These are phyloP conservation scores for Octonoba sinensis DNA, from an alignment of 2,888 invertebrate genomes.

Conservation along the genomic window DNA sequence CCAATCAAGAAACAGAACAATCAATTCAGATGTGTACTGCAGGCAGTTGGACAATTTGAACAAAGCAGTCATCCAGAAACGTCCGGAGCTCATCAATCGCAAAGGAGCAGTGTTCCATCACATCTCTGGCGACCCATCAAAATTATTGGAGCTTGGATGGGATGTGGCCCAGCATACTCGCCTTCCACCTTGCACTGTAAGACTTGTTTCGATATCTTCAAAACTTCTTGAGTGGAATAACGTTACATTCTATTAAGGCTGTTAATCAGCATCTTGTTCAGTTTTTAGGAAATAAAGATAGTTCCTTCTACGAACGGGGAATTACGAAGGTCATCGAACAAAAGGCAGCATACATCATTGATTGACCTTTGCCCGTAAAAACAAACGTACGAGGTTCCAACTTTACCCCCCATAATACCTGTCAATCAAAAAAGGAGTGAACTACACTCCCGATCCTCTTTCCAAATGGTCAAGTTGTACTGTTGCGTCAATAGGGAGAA, in stretches of 20 bases:
- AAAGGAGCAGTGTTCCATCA: too few relatives aligned
- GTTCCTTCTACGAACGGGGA: neutral
- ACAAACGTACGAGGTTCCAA: too few relatives aligned
- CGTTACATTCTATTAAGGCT: neutral
- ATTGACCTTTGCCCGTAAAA: too few relatives aligned
- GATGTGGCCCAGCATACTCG: neutral
- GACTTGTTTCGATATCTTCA: neutral
- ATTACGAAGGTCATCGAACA: neutral
- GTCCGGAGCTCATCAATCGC: too few relatives aligned
- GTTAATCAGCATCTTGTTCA: neutral
- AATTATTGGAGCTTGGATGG: neutral
- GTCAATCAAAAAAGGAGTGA: too few relatives aligned
- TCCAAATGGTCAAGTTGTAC: too few relatives aligned
- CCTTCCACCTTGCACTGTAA: neutral
- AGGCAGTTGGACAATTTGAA: neutral
- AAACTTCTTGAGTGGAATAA: neutral
- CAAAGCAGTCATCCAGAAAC: too few relatives aligned
- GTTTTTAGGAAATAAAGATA: conserved; percentile 5
- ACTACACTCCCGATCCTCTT: too few relatives aligned
- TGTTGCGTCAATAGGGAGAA: too few relatives aligned
- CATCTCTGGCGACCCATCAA: neutral
- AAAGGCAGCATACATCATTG: too few relatives aligned
- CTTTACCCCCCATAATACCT: too few relatives aligned
- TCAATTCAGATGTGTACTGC: neutral
- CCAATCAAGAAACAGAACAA: too few relatives aligned